Base-by-base conservation (phyloP, 2,888 invertebrate species). In the Ornithoptera priamus region DNA sequence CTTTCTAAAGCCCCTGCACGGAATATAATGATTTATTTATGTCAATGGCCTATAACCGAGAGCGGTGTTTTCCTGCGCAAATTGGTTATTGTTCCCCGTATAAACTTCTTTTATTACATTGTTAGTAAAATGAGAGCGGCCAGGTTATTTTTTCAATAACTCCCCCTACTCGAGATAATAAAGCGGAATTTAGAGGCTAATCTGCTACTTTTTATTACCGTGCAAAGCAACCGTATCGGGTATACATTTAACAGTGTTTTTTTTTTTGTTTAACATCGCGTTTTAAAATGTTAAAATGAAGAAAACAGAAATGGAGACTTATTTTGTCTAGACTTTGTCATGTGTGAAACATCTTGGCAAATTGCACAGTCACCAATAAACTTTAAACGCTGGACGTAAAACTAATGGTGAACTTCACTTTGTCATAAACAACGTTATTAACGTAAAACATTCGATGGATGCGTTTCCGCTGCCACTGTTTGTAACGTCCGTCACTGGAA, bases 11-110 rank as follows among this genome's bases (percentile, higher is more conserved):
- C 79, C 80, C 78, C 69, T 73, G 80, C 78, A 78, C 78, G 79
- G 79, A 80, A 84, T 83, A 88, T 88, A 92, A 91, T 92, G 89
- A 92, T 91, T 92, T 92, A 92, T 92, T 92, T 88, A 92, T 92
- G 90, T 92, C 92, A 92, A 92, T 92, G 89, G 88, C 81, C 85
- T 80, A 81, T 84, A 82, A 83, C 82, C 82, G 76, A 78, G 81
- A 81, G 83, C 85, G 79, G 83, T 86, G 87, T 90, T 91, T 90
- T 88, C 83, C 81, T 82, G 79, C 78, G 72, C 84, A 92, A 92
- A 92, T 92, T 90, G 92, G 89, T 92, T 92, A 92, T 92, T 92
- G 91, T 91, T 86, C 81, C 75, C 75, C 76, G 80, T 80, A 85
- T 88, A 90, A 90, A 91, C 80, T 88, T 89, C 87, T 89, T 90